phyloP scores from a whole-genome alignment of 2,797 vertebrate genomes.

The Cercopithecus petaurista region DNA sequence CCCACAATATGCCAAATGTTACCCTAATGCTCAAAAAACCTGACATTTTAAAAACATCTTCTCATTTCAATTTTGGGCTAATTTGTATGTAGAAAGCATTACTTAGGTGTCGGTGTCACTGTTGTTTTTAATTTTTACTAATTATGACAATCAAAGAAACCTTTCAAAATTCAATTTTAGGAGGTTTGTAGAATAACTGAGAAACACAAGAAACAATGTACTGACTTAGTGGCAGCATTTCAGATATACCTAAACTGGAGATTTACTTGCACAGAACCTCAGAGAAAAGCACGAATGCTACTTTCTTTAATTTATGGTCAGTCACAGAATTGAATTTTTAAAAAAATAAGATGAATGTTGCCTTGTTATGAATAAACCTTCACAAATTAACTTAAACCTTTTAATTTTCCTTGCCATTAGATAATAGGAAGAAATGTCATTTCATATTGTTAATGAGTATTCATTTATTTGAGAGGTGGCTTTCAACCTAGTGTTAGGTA shows the following conservation, averaged over 20 bases:
- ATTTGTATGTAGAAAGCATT: neutral
- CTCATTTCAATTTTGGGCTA: constrained; percentile 1
- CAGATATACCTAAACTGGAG: neutral
- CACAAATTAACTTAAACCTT: neutral
- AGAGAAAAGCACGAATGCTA: neutral
- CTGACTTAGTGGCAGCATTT: neutral
- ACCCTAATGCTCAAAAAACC: neutral
- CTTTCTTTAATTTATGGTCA: neutral
- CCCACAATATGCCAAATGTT: neutral
- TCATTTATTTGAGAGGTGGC: neutral
- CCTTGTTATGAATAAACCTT: neutral
- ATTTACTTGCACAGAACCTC: neutral
- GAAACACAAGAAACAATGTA: neutral
- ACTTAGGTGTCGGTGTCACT: neutral
- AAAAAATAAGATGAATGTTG: neutral
- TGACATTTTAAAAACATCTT: neutral
- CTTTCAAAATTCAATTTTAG: neutral
- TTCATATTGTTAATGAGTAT: neutral
- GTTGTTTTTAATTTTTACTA: neutral
- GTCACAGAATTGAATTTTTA: neutral
- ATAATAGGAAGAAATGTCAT: neutral
- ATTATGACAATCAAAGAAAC: neutral
- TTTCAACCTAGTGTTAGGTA: neutral
- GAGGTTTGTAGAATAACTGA: neutral
- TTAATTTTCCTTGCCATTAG: constrained; percentile 6